Evolutionary conservation across 2,797 vertebrate species (phyloP).

Genomic region (Loriculus beryllinus): DNA sequence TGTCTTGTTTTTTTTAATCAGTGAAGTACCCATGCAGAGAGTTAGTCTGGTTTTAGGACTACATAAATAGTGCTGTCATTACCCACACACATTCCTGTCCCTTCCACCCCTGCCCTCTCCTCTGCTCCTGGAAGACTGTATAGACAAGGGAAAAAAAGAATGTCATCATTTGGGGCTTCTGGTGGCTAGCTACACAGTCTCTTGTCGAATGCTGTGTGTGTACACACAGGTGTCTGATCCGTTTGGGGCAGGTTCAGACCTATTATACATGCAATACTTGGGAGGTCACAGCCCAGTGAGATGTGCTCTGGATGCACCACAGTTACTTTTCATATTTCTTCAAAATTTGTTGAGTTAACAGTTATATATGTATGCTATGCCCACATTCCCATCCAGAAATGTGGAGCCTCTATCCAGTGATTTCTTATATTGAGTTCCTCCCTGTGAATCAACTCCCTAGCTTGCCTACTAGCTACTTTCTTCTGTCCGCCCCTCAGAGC

Average conservation of each 20-base stretch:
- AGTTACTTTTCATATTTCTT: not conserved
- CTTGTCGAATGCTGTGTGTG: not conserved
- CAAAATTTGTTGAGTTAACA: not conserved
- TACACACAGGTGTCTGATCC: not conserved
- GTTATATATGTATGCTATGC: not conserved
- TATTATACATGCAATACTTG: rapidly evolving
- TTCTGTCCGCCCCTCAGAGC: not conserved
- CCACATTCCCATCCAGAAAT: not conserved
- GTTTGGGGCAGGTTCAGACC: not conserved
- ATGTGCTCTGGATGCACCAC: not conserved
- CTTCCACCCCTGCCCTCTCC: not conserved
- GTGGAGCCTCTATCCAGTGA: not conserved
- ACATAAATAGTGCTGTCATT: slow-evolving; percentile 21
- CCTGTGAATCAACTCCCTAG: not conserved
- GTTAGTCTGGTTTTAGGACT: slow-evolving; percentile 5
- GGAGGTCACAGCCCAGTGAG: not conserved
- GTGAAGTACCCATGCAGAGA: not conserved
- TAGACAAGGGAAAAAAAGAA: not conserved
- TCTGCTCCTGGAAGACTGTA: not conserved
- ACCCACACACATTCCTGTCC: slow-evolving; percentile 28
- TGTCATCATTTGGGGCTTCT: not conserved
- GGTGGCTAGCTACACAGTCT: not conserved
- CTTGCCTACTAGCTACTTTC: not conserved
- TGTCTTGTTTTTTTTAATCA: not conserved
- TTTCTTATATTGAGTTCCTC: not conserved